phyloP scores from a whole-genome alignment of 2,797 vertebrate species.

The Pyrrhura leucotis region DNA sequence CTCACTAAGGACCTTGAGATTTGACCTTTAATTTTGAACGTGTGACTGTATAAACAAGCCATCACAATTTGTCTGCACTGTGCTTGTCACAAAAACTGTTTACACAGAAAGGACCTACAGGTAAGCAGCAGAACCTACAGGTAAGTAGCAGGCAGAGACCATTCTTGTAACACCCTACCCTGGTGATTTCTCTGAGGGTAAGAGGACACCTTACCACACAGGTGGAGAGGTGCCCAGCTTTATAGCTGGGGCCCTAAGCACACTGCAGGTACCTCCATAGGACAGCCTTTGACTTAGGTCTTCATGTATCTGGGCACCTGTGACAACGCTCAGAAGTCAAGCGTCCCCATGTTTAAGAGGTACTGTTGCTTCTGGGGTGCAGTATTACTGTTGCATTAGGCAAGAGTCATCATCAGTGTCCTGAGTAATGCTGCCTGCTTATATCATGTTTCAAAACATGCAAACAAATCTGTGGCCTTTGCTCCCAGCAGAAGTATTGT shows the following conservation, averaged over 20 bases:
- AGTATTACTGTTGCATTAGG: not conserved
- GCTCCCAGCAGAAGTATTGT: not conserved
- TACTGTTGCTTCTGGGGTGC: not conserved
- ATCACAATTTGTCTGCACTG: not conserved
- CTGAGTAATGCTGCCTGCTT: not conserved
- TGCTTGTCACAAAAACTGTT: not conserved
- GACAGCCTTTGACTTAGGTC: not conserved
- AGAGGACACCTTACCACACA: not conserved
- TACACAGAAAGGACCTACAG: not conserved
- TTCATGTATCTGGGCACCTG: not conserved
- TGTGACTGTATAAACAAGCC: not conserved
- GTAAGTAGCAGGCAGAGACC: not conserved
- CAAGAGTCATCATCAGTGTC: not conserved
- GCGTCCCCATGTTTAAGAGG: not conserved
- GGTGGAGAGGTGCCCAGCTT: not conserved
- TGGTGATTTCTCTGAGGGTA: not conserved
- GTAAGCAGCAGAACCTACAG: not conserved
- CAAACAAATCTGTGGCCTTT: not conserved
- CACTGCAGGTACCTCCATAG: not conserved
- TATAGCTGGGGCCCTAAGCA: not conserved
- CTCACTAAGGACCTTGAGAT: not conserved
- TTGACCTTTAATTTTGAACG: slow-evolving; percentile 10
- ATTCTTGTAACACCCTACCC: not conserved
- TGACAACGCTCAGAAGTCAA: not conserved
- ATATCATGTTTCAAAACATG: not conserved